A percentile compares a stretch with the other conserved stretches of the same genome.
Conservation (phyloP, 2,888 invertebrate genomes). For the Luperina testacea region DNA sequence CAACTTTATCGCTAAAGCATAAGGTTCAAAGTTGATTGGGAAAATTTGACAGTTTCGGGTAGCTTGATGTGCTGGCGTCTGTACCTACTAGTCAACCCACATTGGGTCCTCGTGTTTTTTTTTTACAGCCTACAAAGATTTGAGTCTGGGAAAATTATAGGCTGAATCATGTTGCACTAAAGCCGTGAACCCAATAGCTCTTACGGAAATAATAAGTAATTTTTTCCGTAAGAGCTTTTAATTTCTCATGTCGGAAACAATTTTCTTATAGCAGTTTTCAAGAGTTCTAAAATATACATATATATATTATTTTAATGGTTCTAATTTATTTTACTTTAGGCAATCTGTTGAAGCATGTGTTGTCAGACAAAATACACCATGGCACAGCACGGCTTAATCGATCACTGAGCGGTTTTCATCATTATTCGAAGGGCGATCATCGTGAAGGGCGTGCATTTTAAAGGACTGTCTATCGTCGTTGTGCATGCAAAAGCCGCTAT, state of each 20-base stretch:
- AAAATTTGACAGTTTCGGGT: too few species aligned
- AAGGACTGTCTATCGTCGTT: neutral
- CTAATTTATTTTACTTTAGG: neutral
- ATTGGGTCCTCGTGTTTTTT: neutral
- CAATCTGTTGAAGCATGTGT: neutral
- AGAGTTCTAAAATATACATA: neutral
- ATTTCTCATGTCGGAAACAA: too few species aligned
- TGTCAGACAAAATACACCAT: neutral
- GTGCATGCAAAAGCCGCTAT: too few species aligned
- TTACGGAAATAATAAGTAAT: accelerated
- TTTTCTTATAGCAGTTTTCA: neutral
- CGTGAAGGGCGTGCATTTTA: neutral
- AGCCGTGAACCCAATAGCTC: neutral
- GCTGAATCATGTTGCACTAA: neutral
- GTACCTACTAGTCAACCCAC: neutral
- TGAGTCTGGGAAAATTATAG: neutral
- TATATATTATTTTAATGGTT: neutral
- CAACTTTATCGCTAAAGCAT: too few species aligned
- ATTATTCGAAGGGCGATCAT: neutral
- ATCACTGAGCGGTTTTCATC: neutral
- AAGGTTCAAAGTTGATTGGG: too few species aligned
- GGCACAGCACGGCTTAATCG: neutral
- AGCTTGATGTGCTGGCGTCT: too few species aligned
- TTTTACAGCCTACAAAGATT: neutral
- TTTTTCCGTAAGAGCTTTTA: neutral